Evolutionary conservation across 1,140 invertebrate genomes (phyloP), one percentile per base, ranked within the genome.

Genomic region (Penaeus japonicus): DNA sequence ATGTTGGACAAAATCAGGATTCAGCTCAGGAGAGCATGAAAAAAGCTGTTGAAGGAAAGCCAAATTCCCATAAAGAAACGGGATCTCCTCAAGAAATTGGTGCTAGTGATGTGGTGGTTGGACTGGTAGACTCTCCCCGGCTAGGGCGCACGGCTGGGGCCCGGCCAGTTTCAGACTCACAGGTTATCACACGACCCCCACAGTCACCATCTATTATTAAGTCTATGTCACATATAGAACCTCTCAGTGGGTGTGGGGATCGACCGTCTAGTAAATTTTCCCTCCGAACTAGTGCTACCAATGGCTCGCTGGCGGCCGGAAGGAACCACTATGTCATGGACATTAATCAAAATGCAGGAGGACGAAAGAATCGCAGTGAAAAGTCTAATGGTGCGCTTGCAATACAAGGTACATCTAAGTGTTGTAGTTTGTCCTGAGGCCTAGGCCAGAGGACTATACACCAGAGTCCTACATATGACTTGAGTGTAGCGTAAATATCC

Each of bases 391-490:
- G 88, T 24, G 73, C 85, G 17, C 87, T 90, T 59, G 90, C 90
- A 39, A 80, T 90, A 39, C 90, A 90, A 17, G 90, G 90, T n/a
- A 90, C 88, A 54, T 90, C 90, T 7, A 90, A 90, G 57, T 90
- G 90, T 78, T 90, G 90, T 85, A 88, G 88, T 70, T 57, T 90
- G 30, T 90, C 90, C n/a, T 90, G 90, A 90, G 81, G 78, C n/a
- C 35, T 75, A 54, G 27, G 35, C 80, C 18, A 32, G 5, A 75
- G 53, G 22, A 82, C 39, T 39, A 27, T 54, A 2, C 15, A 55
- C 20, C 32, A 24, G 20, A 65, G 18, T 22, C 18, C 27, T 24
- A 75, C 18, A 54, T 77, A 30, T 47, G 7, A 47, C 47, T 47
- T 47, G 39, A 53, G 20, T 47, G 80, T 27, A 62, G 55, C 15